These are phyloP conservation scores for Marcusenius ussheri DNA, from an alignment of 2,113 vertebrate genomes.

Conservation along the genomic window DNA sequence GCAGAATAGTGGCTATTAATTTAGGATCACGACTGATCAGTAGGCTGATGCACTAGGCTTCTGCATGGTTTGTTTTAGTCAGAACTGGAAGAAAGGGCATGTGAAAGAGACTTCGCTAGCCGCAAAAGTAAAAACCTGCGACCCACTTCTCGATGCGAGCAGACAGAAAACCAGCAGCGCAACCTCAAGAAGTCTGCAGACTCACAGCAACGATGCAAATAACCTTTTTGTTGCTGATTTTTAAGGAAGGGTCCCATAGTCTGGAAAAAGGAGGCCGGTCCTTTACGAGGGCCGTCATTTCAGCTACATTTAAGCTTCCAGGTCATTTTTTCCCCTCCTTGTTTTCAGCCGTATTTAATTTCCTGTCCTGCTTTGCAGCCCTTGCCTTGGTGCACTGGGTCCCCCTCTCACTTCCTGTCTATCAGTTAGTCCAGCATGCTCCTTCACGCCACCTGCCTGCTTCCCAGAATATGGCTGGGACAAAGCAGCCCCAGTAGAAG, in stretches of 20 bases:
- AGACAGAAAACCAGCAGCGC: background rate
- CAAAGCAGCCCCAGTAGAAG: conserved; percentile 11
- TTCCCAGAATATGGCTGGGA: background rate
- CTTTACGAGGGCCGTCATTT: background rate
- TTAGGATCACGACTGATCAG: background rate
- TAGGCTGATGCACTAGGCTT: background rate
- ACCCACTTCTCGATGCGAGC: background rate
- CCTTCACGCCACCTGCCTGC: conserved; percentile 33
- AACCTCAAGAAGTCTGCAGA: background rate
- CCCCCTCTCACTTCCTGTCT: background rate
- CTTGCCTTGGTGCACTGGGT: background rate
- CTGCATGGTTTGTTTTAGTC: background rate
- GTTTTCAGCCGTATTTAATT: background rate
- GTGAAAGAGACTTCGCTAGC: background rate
- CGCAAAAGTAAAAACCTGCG: background rate
- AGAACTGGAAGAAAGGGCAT: background rate
- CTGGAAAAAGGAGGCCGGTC: background rate
- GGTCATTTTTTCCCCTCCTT: background rate
- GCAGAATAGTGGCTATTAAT: background rate
- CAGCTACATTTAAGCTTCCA: too few species aligned
- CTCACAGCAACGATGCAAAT: background rate
- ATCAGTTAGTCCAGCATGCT: conserved; percentile 17
- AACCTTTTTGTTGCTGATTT: background rate
- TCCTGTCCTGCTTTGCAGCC: background rate
- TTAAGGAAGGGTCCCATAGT: background rate